Evolutionary conservation across 2,888 invertebrate species (phyloP), one percentile per base, ranked within the genome.

Genomic region (Sericinus montela): DNA sequence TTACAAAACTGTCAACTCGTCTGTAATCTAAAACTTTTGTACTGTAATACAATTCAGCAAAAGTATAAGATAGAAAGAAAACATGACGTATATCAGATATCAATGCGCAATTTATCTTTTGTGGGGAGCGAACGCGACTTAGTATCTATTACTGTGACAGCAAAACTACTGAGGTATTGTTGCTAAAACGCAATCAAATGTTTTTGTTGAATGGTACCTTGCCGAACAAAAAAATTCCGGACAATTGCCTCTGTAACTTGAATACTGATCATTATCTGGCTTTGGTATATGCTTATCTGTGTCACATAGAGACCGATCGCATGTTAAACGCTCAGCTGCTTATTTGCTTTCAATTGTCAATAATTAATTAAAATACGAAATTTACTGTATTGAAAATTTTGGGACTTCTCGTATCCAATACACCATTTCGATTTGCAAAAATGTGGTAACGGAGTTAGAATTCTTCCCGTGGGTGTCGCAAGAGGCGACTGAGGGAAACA

Each of bases 261-360:
- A 86, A 85, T 82, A 80, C 80, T 63, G 88, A 88, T 88, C 74
- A 80, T 85, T 87, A 87, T 88, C 87, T 58, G 65, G 69, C 65
- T 69, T 76, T 73, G 60, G 68, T 70, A 69, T 67, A 65, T 59
- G 80, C 80, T 84, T 87, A 86, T 86, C 87, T 82, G 45, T 69
- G 65, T 75, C 69, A 63, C 67, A 79, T 69, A 77, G 70, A 65
- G 65, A 67, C 83, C 85, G 84, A 81, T 85, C 82, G 72, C 62
- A 62, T 66, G 67, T 69, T 73, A 72, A 77, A 70, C 67, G 69
- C 69, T 80, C 75, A 75, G 69, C 72, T 78, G 75, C 70, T 65
- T 77, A 72, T 79, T 81, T 75, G 37, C 72, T 72, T 74, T 73
- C 79, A 70, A 85, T 82, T 81, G 72, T 67, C 63, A 66, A 41